Conservation (phyloP, 2,888 invertebrate species). For the Nipponacmea schrenckii region DNA sequence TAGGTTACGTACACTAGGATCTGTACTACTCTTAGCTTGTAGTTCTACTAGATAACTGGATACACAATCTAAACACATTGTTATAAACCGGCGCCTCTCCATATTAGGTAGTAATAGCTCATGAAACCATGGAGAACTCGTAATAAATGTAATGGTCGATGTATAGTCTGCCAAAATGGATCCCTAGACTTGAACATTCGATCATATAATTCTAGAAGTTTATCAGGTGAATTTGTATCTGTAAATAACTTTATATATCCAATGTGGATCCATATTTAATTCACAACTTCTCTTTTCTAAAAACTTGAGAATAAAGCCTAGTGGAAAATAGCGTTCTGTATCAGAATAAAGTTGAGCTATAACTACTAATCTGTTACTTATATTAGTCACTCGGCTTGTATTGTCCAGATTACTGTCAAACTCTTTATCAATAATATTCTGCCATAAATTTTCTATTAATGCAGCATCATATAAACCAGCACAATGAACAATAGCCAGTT, state of each 20-base stretch:
- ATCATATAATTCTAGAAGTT: constrained; percentile 85
- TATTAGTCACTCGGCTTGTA: constrained; percentile 66
- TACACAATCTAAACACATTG: constrained; percentile 80
- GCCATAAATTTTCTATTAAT: constrained; percentile 91
- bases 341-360: constrained; percentile 83
- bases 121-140: constrained; percentile 81
- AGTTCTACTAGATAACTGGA: constrained; percentile 80
- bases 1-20: constrained; percentile 76
- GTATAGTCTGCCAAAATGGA: constrained; percentile 85
- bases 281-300: constrained; percentile 65
- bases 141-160: constrained; percentile 86
- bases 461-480: constrained; percentile 90
- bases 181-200: constrained; percentile 72
- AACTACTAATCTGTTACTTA: constrained; percentile 76
- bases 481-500: constrained; percentile 93
- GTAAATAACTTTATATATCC: constrained; percentile 83
- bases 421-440: constrained; percentile 76
- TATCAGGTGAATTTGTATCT: constrained; percentile 82
- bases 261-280: constrained; percentile 63
- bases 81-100: constrained; percentile 74
- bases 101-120: constrained; percentile 73
- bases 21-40: constrained; percentile 73
- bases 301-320: constrained; percentile 70
- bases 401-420: constrained; percentile 17
- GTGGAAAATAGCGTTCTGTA: constrained; percentile 87